Evolutionary conservation across 2,888 invertebrate species (phyloP).

Genomic region (Drosophila infuscata): DNA sequence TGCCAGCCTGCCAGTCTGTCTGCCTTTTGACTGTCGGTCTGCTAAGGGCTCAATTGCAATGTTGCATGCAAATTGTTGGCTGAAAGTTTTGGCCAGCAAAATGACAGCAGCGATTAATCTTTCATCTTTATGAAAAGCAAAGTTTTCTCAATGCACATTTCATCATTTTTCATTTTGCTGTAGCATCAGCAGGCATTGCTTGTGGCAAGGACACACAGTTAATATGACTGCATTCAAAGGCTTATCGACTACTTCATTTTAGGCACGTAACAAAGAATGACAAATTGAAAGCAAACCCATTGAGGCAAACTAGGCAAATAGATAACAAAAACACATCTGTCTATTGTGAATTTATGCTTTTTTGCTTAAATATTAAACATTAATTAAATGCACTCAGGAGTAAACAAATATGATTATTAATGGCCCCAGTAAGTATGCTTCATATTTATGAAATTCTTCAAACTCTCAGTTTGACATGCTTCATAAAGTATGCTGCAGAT

Average conservation of each 20-base stretch:
- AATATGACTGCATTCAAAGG: neutral
- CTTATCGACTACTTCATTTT: neutral
- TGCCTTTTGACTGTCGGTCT: neutral
- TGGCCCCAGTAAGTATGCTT: constrained; percentile 33
- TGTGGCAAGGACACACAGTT: neutral
- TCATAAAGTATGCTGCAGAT: neutral
- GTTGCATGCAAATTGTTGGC: constrained; percentile 19
- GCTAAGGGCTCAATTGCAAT: constrained; percentile 18
- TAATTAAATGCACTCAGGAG: neutral
- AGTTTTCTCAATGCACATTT: neutral
- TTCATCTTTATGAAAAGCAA: constrained; percentile 9
- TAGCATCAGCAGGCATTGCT: neutral
- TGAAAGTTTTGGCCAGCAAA: neutral
- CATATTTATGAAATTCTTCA: neutral
- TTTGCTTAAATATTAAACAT: neutral
- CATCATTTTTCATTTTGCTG: neutral
- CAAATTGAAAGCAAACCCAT: neutral
- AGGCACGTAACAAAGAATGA: neutral
- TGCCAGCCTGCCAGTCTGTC: neutral
- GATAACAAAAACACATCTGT: neutral
- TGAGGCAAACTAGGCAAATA: neutral
- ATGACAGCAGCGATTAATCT: constrained; percentile 20
- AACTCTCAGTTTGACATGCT: neutral
- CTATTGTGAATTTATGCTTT: neutral
- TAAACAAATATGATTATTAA: too few relatives aligned